phyloP scores from a whole-genome alignment of 2,888 invertebrate genomes.

The Scaptomyza tumidula region DNA sequence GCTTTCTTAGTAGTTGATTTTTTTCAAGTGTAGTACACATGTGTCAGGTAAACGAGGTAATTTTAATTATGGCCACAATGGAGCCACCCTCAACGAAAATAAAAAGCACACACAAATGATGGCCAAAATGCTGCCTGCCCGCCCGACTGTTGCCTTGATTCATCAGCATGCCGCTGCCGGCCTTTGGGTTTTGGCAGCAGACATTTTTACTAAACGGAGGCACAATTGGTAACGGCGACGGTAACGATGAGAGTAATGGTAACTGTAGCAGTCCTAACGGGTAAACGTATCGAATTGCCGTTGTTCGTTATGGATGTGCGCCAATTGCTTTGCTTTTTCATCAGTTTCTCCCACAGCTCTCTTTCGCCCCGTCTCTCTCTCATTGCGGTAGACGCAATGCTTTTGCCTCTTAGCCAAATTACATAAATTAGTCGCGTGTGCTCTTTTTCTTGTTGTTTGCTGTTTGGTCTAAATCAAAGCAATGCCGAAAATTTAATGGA shows the following conservation, averaged over 20 bases:
- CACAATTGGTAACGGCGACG: conserved; percentile 7
- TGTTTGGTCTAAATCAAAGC: conserved; percentile 63
- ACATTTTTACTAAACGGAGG: conserved; percentile 14
- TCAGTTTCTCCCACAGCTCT: conserved; percentile 2
- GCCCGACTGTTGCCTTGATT: conserved; percentile 45
- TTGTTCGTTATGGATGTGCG: conserved; percentile 68
- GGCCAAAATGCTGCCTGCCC: conserved; percentile 28
- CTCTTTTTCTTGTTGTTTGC: conserved; percentile 3
- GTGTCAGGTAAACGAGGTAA: conserved; percentile 74
- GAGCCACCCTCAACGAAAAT: conserved; percentile 29
- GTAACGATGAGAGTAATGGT: conserved; percentile 16
- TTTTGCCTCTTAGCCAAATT: conserved; percentile 76
- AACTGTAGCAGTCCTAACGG: conserved; percentile 11
- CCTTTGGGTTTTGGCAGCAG: conserved; percentile 19
- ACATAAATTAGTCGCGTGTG: conserved; percentile 72
- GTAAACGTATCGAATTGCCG: conserved; percentile 23
- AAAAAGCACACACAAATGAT: conserved; percentile 8
- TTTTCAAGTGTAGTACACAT: conserved; percentile 18
- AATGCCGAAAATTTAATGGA: conserved; percentile 73
- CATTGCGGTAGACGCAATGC: conserved; percentile 43
- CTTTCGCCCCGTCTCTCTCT: background rate
- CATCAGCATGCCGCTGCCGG: conserved; percentile 59
- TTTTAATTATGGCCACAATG: conserved; percentile 77
- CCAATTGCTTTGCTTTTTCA: conserved; percentile 58
- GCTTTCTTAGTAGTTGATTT: background rate